Evolutionary conservation across 2,113 vertebrate genomes (phyloP).

Genomic region (Upupa epops): DNA sequence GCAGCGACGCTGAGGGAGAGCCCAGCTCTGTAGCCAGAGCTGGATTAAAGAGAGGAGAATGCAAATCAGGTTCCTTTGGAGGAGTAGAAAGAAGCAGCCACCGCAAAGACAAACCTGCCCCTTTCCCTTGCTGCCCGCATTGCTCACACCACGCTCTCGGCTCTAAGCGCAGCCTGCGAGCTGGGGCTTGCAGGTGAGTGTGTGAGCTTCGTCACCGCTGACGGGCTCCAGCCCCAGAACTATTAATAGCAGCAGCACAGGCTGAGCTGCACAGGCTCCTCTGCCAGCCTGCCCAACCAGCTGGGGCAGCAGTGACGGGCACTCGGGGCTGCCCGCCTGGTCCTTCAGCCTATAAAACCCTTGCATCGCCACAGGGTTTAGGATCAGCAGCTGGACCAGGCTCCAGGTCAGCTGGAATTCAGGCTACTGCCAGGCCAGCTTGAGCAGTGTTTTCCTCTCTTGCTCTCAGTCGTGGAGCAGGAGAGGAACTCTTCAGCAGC

Average conservation of each 20-base stretch:
- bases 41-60: not conserved
- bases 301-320: not conserved
- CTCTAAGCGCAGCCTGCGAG: not conserved
- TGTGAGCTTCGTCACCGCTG: not conserved
- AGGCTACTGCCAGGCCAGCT: not conserved
- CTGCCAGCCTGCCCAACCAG: not conserved
- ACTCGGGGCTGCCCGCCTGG: accelerated
- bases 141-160: not conserved
- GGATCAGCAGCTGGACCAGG: not conserved
- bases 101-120: not conserved
- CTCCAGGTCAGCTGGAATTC: not conserved
- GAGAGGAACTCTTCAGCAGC: too few species aligned
- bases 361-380: not conserved
- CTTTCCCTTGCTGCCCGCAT: not conserved
- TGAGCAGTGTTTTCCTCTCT: accelerated
- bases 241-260: conserved; percentile 31
- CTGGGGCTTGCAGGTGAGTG: not conserved
- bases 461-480: not conserved
- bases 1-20: not conserved
- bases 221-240: not conserved
- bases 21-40: not conserved
- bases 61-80: not conserved
- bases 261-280: not conserved
- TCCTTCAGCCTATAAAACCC: not conserved
- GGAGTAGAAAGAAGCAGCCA: not conserved